Evolutionary conservation across 1,140 invertebrate species (phyloP).

Genomic region (Melipona quadrifasciata): DNA sequence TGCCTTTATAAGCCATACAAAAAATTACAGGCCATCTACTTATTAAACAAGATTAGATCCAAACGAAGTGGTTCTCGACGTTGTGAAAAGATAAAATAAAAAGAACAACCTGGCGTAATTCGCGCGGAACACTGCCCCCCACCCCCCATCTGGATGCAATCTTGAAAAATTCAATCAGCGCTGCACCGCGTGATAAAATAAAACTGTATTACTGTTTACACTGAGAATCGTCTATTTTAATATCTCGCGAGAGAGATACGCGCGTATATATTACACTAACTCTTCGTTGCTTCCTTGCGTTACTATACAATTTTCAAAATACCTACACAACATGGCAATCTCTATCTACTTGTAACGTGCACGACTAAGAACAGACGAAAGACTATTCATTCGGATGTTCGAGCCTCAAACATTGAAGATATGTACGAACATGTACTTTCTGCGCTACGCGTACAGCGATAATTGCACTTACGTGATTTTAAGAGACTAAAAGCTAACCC

Average conservation of each 20-base stretch:
- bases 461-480: constrained; percentile 21
- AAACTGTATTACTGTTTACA: not conserved
- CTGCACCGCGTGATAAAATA: not conserved
- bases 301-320: constrained; percentile 5
- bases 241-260: not conserved
- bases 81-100: not conserved
- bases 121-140: not conserved
- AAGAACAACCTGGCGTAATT: not conserved
- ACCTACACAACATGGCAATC: not conserved
- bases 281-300: not conserved
- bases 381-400: not conserved
- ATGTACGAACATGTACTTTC: not conserved
- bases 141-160: not conserved
- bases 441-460: not conserved
- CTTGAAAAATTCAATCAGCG: not conserved
- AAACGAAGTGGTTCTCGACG: not conserved
- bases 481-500: constrained; percentile 8
- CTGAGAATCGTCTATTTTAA: not conserved
- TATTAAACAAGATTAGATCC: not conserved
- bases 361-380: not conserved
- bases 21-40: constrained; percentile 17
- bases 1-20: constrained; percentile 13
- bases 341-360: not conserved
- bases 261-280: not conserved
- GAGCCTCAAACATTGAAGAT: not conserved